Evolutionary conservation across 2,113 vertebrate species (phyloP), one percentile per base, ranked within the genome.

Genomic region (Mirza zaza): DNA sequence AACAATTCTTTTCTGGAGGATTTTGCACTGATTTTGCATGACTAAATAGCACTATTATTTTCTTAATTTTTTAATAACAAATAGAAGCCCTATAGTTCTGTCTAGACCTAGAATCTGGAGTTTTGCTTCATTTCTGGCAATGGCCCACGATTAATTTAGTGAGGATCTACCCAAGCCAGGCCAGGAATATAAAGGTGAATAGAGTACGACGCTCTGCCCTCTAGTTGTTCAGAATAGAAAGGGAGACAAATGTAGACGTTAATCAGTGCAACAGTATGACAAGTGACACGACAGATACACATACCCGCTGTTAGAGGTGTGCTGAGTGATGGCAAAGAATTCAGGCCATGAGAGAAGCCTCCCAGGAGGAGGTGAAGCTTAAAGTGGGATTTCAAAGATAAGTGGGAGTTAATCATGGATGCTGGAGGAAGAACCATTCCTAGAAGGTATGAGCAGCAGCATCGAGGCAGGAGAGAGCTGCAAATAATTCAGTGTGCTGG

Each of bases 111-210:
- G 36, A 97, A 90, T 52, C 80, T 85, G 12, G 3, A 36, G 5
- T 97, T 94, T 79, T 55, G 14, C 65, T 50, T 83, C 20, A 75
- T 94, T 89, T 84, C 75, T 61, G 77, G 45, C 25, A n/a, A 4
- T 65, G 42, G 29, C 25, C 61, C 84, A 59, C 50, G 80, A 82
- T 93, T 94, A 79, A 96, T 94, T 93, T 83, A 75, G 79, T 91
- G 32, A 85, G 63, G 65, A 32, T 39, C 39, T 79, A 52, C 59
- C 20, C 70, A 48, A 48, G n/a, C 45, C 91, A 87, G 21, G 25
- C 45, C 83, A 79, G 36, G 63, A 89, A 75, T 88, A 93, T 71
- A 91, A 93, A 97, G 87, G 93, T 89, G 73, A 92, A 70, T 68
- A 34, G 90, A 94, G 39, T n/a, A 39, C 29, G 39, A 57, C 39